Conservation (phyloP, 2,113 vertebrate genomes). For the Polypterus senegalus region DNA sequence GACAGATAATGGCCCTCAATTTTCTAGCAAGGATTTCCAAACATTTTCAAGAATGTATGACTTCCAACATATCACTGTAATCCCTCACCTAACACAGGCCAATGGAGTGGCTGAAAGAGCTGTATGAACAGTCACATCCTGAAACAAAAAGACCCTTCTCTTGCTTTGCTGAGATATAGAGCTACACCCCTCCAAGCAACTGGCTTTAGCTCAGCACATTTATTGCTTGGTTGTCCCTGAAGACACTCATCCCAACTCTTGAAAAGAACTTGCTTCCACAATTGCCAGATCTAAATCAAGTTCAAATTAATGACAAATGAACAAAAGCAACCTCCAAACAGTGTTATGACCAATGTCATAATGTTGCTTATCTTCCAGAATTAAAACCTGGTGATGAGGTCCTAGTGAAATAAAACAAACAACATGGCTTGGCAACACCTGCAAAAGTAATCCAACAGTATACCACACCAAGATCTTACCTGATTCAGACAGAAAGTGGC, state of each 20-base stretch:
- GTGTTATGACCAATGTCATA: neutral
- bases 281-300: too few relatives aligned
- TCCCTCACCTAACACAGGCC: slow-evolving; percentile 6
- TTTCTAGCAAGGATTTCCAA: neutral
- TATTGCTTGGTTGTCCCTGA: slow-evolving; percentile 12
- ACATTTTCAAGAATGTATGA: slow-evolving; percentile 5
- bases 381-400: slow-evolving; percentile 6
- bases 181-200: slow-evolving; percentile 14
- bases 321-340: slow-evolving; percentile 2
- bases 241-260: slow-evolving; percentile 6
- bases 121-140: slow-evolving; percentile 11
- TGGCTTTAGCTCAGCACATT: slow-evolving; percentile 9
- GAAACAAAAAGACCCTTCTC: slow-evolving; percentile 4
- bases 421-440: slow-evolving; percentile 1
- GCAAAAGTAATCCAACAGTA: neutral
- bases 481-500: too few relatives aligned
- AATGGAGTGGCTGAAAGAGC: slow-evolving; percentile 10
- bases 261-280: neutral
- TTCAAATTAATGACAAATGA: neutral
- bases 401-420: neutral
- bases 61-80: slow-evolving; percentile 4
- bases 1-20: slow-evolving; percentile 13
- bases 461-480: neutral
- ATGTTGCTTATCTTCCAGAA: neutral
- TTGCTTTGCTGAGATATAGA: slow-evolving; percentile 10